These are phyloP conservation scores for Oryzias woworae DNA, from an alignment of 2,113 vertebrate genomes.

Conservation along the genomic window DNA sequence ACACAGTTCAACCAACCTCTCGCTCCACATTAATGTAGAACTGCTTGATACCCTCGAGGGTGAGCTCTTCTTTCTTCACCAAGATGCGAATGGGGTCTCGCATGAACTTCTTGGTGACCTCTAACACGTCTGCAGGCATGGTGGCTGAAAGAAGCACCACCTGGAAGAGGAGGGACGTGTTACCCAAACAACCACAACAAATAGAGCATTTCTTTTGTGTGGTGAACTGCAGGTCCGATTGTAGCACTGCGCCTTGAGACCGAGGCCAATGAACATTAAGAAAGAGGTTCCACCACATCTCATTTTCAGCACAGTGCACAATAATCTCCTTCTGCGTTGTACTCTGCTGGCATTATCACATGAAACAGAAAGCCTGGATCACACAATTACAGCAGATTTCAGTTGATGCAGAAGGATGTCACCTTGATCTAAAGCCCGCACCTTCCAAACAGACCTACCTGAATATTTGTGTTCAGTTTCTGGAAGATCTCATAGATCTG, in stretches of 20 bases:
- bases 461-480: slow-evolving; percentile 95
- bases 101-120: slow-evolving; percentile 99
- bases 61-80: slow-evolving; percentile 98
- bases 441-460: slow-evolving; percentile 74
- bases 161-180: slow-evolving; percentile 57
- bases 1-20: slow-evolving; percentile 80
- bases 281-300: slow-evolving; percentile 76
- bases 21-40: slow-evolving; percentile 99
- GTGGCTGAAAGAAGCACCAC: slow-evolving; percentile 97
- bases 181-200: neutral
- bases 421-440: rapidly evolving
- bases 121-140: slow-evolving; percentile 97
- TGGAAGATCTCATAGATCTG: slow-evolving; percentile 99
- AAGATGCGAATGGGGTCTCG: slow-evolving; percentile 94
- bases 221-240: neutral
- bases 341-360: slow-evolving; percentile 74
- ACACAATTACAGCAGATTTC: slow-evolving; percentile 76
- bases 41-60: slow-evolving; percentile 98
- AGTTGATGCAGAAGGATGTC: slow-evolving; percentile 63
- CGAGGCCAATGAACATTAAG: slow-evolving; percentile 78
- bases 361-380: slow-evolving; percentile 61
- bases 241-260: slow-evolving; percentile 75
- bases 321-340: slow-evolving; percentile 66
- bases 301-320: slow-evolving; percentile 59
- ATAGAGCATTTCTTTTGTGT: neutral